Base-by-base conservation (phyloP, 1,140 invertebrate genomes). In the Holotrichia oblita region DNA sequence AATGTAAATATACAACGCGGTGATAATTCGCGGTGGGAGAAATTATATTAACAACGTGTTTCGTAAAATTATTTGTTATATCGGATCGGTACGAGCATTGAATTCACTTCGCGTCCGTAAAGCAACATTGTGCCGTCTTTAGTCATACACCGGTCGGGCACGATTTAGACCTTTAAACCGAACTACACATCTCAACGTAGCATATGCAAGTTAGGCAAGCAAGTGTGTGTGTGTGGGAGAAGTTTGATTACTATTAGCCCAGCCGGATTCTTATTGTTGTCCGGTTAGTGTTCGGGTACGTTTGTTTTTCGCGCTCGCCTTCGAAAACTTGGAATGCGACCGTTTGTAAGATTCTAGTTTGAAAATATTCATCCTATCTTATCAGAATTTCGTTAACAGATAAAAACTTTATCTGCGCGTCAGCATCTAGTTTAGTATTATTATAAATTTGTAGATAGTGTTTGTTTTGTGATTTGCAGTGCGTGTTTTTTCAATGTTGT, bases 91-190 rank as follows among this genome's bases (percentile, higher is more conserved):
- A 27, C 61, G 59, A 8, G 59, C 6, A 61, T 20, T 44, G 42
- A 7, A 55, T n/a, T 17, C 48, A 17, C 48, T 55, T 27, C 61
- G 61, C 20, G 27, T 34, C 27, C 27, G 9, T 69, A 69, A 27
- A 27, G 10, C 61, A 34, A 55, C 48, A 14, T 55, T 55, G n/a
- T 55, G 48, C 48, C 61, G 61, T 69, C 61, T 69, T 69, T 17
- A 14, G 9, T 61, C 27, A 69, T 22, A 69, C 22, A 27, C 27
- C 61, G 61, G 61, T 24, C 20, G 61, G 22, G 27, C 61, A 69
- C 61, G 61, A 69, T 69, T 69, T 69, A 69, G 61, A 69, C 61
- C 61, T 69, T 69, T 69, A 69, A 69, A 69, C 61, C 61, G 48
- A 55, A 69, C 24, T 22, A 34, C 12, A 34, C 27, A 69, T 69